Percentiles rank a stretch among this genome's conserved stretches.
phyloP scores from a whole-genome alignment of 2,113 vertebrate genomes.

The Nibea coibor region DNA sequence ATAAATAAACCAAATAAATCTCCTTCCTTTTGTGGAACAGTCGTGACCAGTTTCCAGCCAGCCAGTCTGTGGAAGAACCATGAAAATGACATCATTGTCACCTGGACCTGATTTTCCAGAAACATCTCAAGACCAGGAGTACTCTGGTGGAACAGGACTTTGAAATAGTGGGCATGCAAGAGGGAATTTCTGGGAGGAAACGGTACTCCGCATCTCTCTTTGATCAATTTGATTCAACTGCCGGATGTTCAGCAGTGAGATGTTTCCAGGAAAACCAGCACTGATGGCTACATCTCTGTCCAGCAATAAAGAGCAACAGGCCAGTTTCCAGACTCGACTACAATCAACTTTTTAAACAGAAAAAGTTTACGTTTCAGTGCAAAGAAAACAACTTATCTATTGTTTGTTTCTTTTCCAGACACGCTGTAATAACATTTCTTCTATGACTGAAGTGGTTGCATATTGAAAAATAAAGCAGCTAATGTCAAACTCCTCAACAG shows the following conservation, averaged over 20 bases:
- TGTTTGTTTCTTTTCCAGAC: conserved; percentile 90
- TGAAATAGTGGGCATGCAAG: conserved; percentile 78
- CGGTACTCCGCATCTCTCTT: neutral
- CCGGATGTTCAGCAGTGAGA: conserved; percentile 30
- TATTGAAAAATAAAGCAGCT: conserved; percentile 99
- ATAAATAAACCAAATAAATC: conserved; percentile 99
- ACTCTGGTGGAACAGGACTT: conserved; percentile 75
- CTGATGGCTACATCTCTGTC: conserved; percentile 69
- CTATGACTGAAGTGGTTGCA: conserved; percentile 98
- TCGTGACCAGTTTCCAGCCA: conserved; percentile 91
- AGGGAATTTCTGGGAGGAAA: conserved; percentile 3
- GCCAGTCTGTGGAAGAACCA: conserved; percentile 89
- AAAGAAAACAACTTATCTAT: conserved; percentile 83
- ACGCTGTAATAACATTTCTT: conserved; percentile 85
- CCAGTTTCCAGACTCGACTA: conserved; percentile 93
- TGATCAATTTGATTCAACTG: conserved; percentile 42
- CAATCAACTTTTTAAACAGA: conserved; percentile 86
- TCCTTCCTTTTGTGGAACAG: conserved; percentile 90
- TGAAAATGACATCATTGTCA: conserved; percentile 65
- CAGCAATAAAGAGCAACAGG: conserved; percentile 86
- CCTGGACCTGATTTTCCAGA: conserved; percentile 57
- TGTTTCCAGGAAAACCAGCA: conserved; percentile 66
- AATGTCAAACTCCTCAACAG: conserved; percentile 91
- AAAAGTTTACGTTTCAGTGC: conserved; percentile 97
- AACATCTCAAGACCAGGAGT: conserved; percentile 56